Evolutionary conservation across 2,888 invertebrate species (phyloP).

Genomic region (Coleophora flavipennella): DNA sequence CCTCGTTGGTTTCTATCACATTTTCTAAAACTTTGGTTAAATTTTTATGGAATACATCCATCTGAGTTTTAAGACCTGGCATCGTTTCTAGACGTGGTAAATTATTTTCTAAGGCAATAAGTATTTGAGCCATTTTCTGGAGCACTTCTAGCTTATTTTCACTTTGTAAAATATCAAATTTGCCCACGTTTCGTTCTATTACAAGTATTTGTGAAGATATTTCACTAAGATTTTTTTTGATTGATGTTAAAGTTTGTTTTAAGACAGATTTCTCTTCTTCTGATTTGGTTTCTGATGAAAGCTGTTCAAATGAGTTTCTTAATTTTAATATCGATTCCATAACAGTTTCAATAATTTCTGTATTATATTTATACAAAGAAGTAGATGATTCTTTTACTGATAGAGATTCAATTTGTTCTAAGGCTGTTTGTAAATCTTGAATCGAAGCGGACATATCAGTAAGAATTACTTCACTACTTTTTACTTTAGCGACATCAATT

Average conservation of each 20-base stretch:
- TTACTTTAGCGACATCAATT: slow-evolving; percentile 28
- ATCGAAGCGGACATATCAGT: slow-evolving; percentile 61
- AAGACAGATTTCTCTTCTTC: slow-evolving; percentile 37
- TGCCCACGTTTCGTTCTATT: slow-evolving; percentile 43
- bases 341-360: slow-evolving; percentile 76
- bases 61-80: slow-evolving; percentile 34
- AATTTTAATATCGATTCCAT: slow-evolving; percentile 76
- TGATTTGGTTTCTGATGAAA: slow-evolving; percentile 36
- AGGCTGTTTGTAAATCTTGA: slow-evolving; percentile 59
- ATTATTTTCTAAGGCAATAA: slow-evolving; percentile 56
- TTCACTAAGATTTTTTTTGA: slow-evolving; percentile 45
- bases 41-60: slow-evolving; percentile 59
- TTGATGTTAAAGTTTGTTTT: slow-evolving; percentile 35
- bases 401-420: slow-evolving; percentile 63
- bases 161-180: slow-evolving; percentile 51
- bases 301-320: slow-evolving; percentile 69
- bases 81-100: slow-evolving; percentile 37
- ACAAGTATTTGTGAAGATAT: slow-evolving; percentile 41
- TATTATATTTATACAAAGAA: slow-evolving; percentile 58
- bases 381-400: slow-evolving; percentile 65
- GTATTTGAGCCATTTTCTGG: slow-evolving; percentile 61
- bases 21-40: slow-evolving; percentile 71
- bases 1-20: slow-evolving; percentile 65
- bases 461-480: slow-evolving; percentile 46
- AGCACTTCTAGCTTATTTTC: slow-evolving; percentile 57